These are phyloP conservation scores for Agrypnia vestita DNA, from an alignment of 1,140 invertebrate genomes.

Conservation along the genomic window DNA sequence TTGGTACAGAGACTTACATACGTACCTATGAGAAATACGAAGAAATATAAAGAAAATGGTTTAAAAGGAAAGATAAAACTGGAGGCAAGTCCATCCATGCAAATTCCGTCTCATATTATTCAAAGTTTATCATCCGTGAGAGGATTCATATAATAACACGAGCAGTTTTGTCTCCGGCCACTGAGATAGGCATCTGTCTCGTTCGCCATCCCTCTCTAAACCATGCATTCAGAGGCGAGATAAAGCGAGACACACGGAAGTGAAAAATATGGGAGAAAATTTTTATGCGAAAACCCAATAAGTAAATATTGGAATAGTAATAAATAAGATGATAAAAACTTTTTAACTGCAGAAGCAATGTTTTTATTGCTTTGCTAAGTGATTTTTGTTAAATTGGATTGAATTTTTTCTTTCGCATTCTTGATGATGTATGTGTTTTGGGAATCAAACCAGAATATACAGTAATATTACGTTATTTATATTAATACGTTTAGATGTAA, in stretches of 20 bases:
- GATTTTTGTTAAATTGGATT: slow-evolving; percentile 47
- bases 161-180: slow-evolving; percentile 50
- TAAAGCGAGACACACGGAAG: slow-evolving; percentile 9
- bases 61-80: slow-evolving; percentile 3
- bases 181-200: slow-evolving; percentile 31
- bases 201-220: neutral
- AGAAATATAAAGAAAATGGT: slow-evolving; percentile 15
- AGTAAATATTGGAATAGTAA: slow-evolving; percentile 50
- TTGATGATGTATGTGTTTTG: too few relatives aligned
- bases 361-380: slow-evolving; percentile 49
- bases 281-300: slow-evolving; percentile 52
- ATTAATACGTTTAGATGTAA: too few relatives aligned
- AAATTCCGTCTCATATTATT: slow-evolving; percentile 57
- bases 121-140: slow-evolving; percentile 57
- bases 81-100: slow-evolving; percentile 51
- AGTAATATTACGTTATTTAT: too few relatives aligned
- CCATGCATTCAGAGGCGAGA: neutral
- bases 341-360: slow-evolving; percentile 58
- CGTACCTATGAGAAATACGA: neutral
- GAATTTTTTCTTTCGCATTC: slow-evolving; percentile 9
- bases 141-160: slow-evolving; percentile 58
- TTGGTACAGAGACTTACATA: neutral
- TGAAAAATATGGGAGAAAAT: slow-evolving; percentile 44
- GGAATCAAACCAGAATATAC: too few relatives aligned
- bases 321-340: slow-evolving; percentile 58